A percentile compares a stretch with the other conserved stretches of the same genome.
Evolutionary conservation across 2,797 vertebrate genomes (phyloP).

Genomic region (Merluccius polli): DNA sequence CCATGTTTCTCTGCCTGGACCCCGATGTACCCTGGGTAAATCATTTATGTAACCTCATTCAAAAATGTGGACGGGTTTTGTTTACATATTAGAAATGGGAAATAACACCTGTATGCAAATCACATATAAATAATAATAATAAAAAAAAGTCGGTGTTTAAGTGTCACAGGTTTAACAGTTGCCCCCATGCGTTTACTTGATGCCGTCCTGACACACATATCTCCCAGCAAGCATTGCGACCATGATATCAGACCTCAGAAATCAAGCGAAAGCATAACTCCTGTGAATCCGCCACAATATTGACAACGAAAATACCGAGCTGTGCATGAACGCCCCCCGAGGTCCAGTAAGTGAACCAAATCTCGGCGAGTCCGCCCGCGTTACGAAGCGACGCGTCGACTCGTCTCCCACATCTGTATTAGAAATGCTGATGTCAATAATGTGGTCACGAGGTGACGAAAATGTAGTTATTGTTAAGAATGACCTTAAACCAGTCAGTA

Average conservation of each 20-base stretch:
- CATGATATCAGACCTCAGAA: conserved; percentile 17
- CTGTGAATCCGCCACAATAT: not conserved
- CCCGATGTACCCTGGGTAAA: conserved; percentile 68
- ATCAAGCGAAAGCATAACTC: not conserved
- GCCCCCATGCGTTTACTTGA: not conserved
- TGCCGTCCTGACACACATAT: not conserved
- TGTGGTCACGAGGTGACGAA: not conserved
- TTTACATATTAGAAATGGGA: not conserved
- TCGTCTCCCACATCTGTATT: not conserved
- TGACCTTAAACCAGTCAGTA: not conserved
- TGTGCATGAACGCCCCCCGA: not conserved
- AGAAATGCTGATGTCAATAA: not conserved
- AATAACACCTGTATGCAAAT: not conserved
- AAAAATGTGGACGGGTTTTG: not conserved
- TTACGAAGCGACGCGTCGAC: not conserved
- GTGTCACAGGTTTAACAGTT: not conserved
- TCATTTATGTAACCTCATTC: not conserved
- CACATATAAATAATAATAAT: not conserved
- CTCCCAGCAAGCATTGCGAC: conserved; percentile 54
- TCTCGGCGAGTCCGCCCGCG: not conserved
- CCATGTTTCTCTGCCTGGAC: conserved; percentile 46
- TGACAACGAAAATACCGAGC: not conserved
- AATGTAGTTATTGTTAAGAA: not conserved
- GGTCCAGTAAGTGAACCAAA: not conserved
- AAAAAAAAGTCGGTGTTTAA: not conserved